Conservation (phyloP, 2,797 vertebrate species). For the Melanotaenia nigrans region DNA sequence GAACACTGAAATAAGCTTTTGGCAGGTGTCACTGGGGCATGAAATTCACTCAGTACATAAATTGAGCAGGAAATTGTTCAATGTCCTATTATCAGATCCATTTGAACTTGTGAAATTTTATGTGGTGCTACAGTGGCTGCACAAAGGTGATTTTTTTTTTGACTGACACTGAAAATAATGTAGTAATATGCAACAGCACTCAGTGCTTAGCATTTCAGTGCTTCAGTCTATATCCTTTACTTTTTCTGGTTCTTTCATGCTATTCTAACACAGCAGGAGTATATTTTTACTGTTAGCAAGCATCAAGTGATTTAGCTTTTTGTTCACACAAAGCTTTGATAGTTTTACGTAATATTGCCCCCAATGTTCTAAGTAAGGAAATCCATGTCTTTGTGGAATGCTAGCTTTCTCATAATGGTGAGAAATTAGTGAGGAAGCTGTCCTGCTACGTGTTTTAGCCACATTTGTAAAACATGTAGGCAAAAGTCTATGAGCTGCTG, state of each 20-base stretch:
- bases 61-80: constrained; percentile 29
- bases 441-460: neutral
- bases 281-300: neutral
- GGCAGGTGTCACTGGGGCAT: constrained; percentile 23
- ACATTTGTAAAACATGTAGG: neutral
- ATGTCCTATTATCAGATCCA: constrained; percentile 1
- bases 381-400: neutral
- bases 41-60: constrained; percentile 32
- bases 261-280: neutral
- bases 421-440: neutral
- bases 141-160: constrained; percentile 13
- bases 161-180: neutral
- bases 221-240: neutral
- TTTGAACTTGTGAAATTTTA: constrained; percentile 3
- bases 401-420: neutral
- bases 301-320: neutral
- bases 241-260: neutral
- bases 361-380: neutral
- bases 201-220: neutral
- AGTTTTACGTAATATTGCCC: neutral
- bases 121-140: neutral
- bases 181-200: neutral
- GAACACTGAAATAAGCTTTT: constrained; percentile 30
- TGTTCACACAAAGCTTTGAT: neutral
- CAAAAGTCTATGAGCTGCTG: neutral